Conservation (phyloP, 2,797 vertebrate genomes). For the Phataginus tetradactyla region DNA sequence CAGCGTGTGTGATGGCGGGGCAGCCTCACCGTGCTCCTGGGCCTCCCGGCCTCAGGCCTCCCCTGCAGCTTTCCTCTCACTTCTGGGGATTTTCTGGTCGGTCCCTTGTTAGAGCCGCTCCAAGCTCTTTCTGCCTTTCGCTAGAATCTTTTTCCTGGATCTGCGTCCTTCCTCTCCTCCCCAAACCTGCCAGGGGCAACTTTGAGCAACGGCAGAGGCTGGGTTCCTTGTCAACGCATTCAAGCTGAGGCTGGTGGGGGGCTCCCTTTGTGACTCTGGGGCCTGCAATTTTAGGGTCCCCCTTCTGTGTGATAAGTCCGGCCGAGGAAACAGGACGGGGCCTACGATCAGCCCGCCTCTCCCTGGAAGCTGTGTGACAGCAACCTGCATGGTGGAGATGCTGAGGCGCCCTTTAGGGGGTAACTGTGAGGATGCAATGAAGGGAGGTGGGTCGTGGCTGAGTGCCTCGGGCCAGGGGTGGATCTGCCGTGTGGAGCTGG, state of each 20-base stretch:
- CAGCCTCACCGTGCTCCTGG: background rate
- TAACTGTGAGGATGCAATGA: background rate
- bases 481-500: no score
- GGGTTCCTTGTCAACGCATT: background rate
- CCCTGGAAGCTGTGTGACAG: background rate
- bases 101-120: no score
- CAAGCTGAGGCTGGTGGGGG: background rate
- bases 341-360: background rate
- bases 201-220: background rate
- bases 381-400: background rate
- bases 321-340: background rate
- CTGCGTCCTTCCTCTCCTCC: background rate
- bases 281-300: background rate
- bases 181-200: background rate
- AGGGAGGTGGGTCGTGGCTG: background rate
- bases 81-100: background rate
- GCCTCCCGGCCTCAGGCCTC: background rate
- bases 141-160: background rate
- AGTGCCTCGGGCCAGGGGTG: background rate
- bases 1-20: fast-evolving
- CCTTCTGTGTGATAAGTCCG: background rate
- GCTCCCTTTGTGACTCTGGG: background rate
- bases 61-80: background rate
- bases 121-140: background rate
- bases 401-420: background rate